Conservation (phyloP, 2,797 vertebrate species). For the Florisuga fusca region DNA sequence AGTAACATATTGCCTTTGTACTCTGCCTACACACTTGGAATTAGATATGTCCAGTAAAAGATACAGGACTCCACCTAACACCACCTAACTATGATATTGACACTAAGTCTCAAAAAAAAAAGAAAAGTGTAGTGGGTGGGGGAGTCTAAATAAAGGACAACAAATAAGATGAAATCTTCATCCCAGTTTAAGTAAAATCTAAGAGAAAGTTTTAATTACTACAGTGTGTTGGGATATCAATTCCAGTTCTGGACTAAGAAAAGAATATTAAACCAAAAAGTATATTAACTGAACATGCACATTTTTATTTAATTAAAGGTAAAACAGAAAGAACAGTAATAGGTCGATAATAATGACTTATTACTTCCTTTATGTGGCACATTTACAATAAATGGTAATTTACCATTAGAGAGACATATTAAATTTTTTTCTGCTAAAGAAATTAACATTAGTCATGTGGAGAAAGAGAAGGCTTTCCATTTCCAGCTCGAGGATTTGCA, state of each 20-base stretch:
- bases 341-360: slow-evolving; percentile 83
- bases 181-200: background rate
- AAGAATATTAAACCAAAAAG: slow-evolving; percentile 72
- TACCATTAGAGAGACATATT: slow-evolving; percentile 78
- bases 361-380: slow-evolving; percentile 81
- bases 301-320: slow-evolving; percentile 82
- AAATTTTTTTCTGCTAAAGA: slow-evolving; percentile 70
- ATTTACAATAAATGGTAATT: slow-evolving; percentile 83
- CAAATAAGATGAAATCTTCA: background rate
- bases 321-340: slow-evolving; percentile 79
- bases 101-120: background rate
- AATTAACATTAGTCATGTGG: slow-evolving; percentile 77
- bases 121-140: background rate
- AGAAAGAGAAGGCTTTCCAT: slow-evolving; percentile 69
- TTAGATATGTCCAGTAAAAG: background rate
- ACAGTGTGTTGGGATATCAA: background rate
- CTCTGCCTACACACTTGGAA: background rate
- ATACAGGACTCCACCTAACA: background rate
- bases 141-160: background rate
- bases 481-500: slow-evolving; percentile 71
- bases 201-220: background rate
- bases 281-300: slow-evolving; percentile 75
- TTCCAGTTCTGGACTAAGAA: slow-evolving; percentile 44
- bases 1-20: background rate
- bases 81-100: background rate